Conservation (phyloP, 2,888 invertebrate species). For the Acrobasis repandana region DNA sequence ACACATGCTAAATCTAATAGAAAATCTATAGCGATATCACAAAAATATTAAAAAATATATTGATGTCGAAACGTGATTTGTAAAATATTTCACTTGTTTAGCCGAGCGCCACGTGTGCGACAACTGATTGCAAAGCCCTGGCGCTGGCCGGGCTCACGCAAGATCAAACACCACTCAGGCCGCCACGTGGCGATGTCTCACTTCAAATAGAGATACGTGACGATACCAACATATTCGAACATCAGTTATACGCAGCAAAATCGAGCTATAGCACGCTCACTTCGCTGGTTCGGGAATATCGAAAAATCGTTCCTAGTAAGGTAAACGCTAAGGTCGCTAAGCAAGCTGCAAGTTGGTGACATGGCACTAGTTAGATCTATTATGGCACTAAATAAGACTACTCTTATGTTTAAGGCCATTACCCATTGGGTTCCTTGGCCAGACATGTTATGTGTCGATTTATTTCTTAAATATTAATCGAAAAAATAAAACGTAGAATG, state of each 20-base stretch:
- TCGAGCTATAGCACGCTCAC: not conserved
- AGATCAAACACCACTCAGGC: slow-evolving; percentile 59
- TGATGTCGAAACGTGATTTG: not conserved
- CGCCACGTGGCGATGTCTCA: slow-evolving; percentile 55
- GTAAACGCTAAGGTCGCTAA: too few relatives aligned
- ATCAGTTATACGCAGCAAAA: not conserved
- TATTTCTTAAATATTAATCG: too few relatives aligned
- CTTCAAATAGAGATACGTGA: slow-evolving; percentile 48
- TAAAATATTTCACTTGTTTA: slow-evolving; percentile 10
- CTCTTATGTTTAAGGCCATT: too few relatives aligned
- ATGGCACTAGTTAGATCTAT: too few relatives aligned
- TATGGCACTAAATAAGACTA: too few relatives aligned
- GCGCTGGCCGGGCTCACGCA: slow-evolving; percentile 26
- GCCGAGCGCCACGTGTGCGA: slow-evolving; percentile 26
- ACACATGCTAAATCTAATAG: too few relatives aligned
- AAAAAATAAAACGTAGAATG: too few relatives aligned
- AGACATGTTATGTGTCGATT: too few relatives aligned
- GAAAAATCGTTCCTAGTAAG: too few relatives aligned
- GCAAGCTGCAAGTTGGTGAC: too few relatives aligned
- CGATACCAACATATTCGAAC: slow-evolving; percentile 31
- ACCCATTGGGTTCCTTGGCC: too few relatives aligned
- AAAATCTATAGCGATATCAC: not conserved
- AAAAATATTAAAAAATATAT: not conserved
- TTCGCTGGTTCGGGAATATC: too few relatives aligned
- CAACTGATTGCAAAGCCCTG: slow-evolving; percentile 25